Conservation (phyloP, 2,888 invertebrate species). For the Artemia sp. region DNA sequence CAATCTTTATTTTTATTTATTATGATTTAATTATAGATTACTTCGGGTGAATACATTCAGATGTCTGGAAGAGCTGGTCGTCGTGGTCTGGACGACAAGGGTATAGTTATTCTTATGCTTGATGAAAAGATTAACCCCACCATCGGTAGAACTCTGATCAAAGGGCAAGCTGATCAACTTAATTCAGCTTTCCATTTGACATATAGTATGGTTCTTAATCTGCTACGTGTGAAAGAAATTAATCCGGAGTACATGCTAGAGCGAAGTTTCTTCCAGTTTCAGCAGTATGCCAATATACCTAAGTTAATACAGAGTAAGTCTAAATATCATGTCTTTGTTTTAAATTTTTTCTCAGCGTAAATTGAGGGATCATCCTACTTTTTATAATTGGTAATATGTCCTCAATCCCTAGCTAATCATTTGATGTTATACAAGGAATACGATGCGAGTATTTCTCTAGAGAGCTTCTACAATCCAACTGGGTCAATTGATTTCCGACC, state of each 20-base stretch:
- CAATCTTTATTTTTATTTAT: constrained; percentile 17
- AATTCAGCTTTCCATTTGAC: constrained; percentile 98
- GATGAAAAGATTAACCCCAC: constrained; percentile 69
- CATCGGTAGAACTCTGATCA: constrained; percentile 49
- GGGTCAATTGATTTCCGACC: too few species aligned
- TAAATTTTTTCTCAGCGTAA: background rate
- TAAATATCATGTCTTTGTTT: constrained; percentile 18
- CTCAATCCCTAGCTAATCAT: too few species aligned
- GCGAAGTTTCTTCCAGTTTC: constrained; percentile 94
- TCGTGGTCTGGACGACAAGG: constrained; percentile 87
- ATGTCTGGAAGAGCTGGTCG: constrained; percentile 98
- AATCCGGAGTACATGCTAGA: constrained; percentile 99
- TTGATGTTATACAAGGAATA: too few species aligned
- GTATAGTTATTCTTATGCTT: constrained; percentile 94
- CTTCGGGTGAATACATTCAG: constrained; percentile 97
- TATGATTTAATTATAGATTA: constrained; percentile 39
- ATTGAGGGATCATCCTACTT: too few species aligned
- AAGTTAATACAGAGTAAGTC: constrained; percentile 61
- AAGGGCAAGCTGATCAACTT: constrained; percentile 87
- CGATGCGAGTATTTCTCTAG: too few species aligned
- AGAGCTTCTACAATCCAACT: too few species aligned
- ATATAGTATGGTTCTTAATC: constrained; percentile 95
- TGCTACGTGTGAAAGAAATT: constrained; percentile 92
- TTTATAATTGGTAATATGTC: too few species aligned
- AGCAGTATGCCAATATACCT: constrained; percentile 90